A percentile compares a stretch with the other conserved stretches of the same genome.
Evolutionary conservation across 2,888 invertebrate genomes (phyloP).

Genomic region (Cecidostiba fungosa): DNA sequence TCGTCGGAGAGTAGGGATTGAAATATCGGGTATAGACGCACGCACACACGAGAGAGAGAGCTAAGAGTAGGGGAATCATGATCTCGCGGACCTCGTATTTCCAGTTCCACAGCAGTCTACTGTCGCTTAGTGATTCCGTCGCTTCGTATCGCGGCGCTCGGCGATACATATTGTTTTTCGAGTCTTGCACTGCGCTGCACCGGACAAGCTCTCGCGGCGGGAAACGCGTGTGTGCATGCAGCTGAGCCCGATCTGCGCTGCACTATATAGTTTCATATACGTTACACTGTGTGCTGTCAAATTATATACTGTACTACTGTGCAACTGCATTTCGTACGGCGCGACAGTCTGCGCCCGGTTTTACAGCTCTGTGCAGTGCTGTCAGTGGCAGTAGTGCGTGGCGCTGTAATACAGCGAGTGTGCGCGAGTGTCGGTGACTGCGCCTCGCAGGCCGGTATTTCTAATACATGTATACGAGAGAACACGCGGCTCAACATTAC

Average conservation of each 20-base stretch:
- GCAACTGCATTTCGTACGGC: background rate
- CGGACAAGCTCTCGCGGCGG: background rate
- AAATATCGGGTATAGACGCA: background rate
- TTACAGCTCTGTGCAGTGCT: background rate
- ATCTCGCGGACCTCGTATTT: background rate
- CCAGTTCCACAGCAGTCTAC: constrained; percentile 1
- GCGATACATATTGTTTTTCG: background rate
- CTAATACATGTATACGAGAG: background rate
- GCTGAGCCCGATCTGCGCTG: background rate
- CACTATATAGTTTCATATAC: background rate
- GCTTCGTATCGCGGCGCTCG: background rate
- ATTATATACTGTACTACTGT: background rate
- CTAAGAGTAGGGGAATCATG: constrained; percentile 19
- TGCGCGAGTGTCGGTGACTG: background rate
- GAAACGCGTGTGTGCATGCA: background rate
- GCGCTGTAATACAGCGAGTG: background rate
- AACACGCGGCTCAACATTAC: background rate
- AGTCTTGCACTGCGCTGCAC: background rate
- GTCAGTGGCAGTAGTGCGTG: background rate
- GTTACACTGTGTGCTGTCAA: too few species aligned
- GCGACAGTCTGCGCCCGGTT: background rate
- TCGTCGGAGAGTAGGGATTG: background rate
- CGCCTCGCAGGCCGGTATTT: background rate
- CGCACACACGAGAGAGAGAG: background rate
- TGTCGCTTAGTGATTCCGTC: background rate